Conservation (phyloP, 2,888 invertebrate species). For the Lysandra bellargus region DNA sequence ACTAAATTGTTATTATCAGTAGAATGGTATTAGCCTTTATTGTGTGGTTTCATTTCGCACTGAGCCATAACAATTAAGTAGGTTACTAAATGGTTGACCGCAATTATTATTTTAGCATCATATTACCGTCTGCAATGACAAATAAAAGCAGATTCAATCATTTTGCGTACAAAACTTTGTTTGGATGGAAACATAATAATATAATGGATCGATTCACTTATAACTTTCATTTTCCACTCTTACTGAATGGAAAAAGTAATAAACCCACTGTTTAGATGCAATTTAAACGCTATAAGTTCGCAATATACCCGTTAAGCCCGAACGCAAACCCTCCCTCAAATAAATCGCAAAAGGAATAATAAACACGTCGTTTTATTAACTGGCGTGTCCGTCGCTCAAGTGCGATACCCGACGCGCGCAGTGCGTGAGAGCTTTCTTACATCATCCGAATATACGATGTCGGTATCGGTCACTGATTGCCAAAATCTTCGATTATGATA, state of each 20-base stretch:
- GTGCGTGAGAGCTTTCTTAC: conserved; percentile 39
- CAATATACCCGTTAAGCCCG: conserved; percentile 6
- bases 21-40: background rate
- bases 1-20: background rate
- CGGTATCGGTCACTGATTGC: background rate
- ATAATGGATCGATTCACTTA: background rate
- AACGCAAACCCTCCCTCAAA: conserved; percentile 18
- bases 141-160: background rate
- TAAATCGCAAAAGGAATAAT: conserved; percentile 22
- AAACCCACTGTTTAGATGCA: background rate
- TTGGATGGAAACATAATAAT: background rate
- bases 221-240: background rate
- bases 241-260: background rate
- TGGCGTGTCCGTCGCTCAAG: conserved; percentile 28
- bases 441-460: background rate
- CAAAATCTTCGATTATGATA: background rate
- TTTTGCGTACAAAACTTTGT: no score
- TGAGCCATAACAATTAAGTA: background rate
- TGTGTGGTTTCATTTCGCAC: no score
- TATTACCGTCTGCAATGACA: background rate
- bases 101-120: background rate
- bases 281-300: conserved; percentile 15
- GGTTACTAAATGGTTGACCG: background rate
- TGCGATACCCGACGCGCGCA: conserved; percentile 39
- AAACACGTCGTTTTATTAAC: conserved; percentile 22